Evolutionary conservation across 2,797 vertebrate genomes (phyloP).

Genomic region (Artibeus lituratus): DNA sequence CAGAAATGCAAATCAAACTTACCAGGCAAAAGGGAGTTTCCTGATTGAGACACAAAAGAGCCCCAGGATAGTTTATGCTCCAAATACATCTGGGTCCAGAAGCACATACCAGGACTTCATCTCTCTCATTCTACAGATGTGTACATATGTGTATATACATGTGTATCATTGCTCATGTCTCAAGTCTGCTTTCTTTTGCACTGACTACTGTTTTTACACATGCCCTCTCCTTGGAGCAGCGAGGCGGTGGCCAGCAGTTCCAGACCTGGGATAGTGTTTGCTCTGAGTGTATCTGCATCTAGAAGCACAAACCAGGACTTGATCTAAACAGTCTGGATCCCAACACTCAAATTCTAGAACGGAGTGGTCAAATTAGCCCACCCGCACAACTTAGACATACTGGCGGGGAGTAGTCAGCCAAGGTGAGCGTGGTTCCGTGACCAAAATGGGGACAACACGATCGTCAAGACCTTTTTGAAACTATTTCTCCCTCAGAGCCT

Average conservation of each 20-base stretch:
- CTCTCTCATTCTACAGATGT: background rate
- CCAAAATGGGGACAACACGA: background rate
- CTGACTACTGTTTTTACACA: background rate
- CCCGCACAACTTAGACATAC: background rate
- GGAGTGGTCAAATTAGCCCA: background rate
- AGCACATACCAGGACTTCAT: background rate
- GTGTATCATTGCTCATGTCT: background rate
- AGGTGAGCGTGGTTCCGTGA: background rate
- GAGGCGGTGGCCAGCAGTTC: background rate
- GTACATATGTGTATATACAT: background rate
- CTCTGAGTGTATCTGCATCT: background rate
- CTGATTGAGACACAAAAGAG: background rate
- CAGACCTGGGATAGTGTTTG: background rate
- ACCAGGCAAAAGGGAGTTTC: background rate
- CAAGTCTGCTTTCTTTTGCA: background rate
- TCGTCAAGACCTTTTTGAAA: slow-evolving; percentile 13
- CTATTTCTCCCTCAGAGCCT: slow-evolving; percentile 9
- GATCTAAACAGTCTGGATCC: background rate
- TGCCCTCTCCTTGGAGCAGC: background rate
- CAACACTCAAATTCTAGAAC: background rate
- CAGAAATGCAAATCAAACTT: background rate
- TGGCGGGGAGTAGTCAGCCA: background rate
- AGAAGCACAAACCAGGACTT: background rate
- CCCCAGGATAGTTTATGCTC: background rate
- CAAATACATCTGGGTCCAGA: background rate